Evolutionary conservation across 2,888 invertebrate genomes (phyloP), one percentile per base, ranked within the genome.

Genomic region (Busseola fusca): DNA sequence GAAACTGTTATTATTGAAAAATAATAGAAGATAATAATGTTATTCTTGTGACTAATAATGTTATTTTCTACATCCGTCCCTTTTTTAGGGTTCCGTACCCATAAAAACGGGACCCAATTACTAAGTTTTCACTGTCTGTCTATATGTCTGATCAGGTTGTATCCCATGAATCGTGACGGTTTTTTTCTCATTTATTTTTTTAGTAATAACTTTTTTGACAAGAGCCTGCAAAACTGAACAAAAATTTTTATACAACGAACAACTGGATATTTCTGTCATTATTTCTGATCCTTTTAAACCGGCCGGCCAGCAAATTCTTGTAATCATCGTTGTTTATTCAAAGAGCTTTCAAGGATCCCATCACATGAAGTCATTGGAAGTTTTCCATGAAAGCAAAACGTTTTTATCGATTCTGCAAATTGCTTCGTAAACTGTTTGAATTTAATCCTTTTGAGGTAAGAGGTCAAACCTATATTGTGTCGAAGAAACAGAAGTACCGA

Each of bases 401-500:
- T 52, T 69, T 71, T 37, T 45, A 65, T 52, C 42, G 37, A 27
- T 59, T 59, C 37, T 25, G 30, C 7, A 48, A 64, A 64, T 48
- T 30, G 30, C 16, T 66, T 57, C n/a, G 50, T 42, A 30, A 66
- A 66, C 21, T 18, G 52, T 40, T 52, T n/a, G 5, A 45, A 37
- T 48, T 48, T 45, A 54, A 54, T 54, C 14, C 16, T 30, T 30
- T 40, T 18, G 34, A 56, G 18, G 45, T 57, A 70, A 52, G 27
- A 69, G 34, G 56, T 56, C 18, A 12, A n/a, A 45, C 42, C 7
- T 25, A 25, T 63, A 56, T 37, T 25, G 40, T 27, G 12, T 64
- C 7, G 6, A 45, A 27, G 60, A 48, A 34, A 68, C 34, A 45
- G 34, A 56, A 63, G 18, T 25, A 58, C n/a, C 30, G 5, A 64